Base-by-base conservation (phyloP, 2,113 vertebrate species). In the Perognathus longimembris region DNA sequence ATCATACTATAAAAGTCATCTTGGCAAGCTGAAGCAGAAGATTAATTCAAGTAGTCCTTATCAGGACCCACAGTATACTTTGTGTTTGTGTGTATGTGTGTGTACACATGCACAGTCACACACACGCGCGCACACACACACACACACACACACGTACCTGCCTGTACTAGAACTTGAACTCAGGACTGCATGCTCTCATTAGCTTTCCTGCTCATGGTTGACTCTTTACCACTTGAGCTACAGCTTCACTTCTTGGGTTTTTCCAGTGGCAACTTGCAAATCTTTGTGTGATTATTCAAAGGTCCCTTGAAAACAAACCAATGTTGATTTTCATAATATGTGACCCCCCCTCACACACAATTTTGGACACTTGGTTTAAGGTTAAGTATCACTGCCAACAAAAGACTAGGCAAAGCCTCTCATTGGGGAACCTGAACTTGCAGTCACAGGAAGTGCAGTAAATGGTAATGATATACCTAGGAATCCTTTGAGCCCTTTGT, bases 261-360 rank as follows among this genome's bases (percentile, higher is more conserved):
- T 79, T 75, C 22, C 6, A 20, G 17, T 30, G 9, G 76, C 90
- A 77, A 26, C 4, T 67, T 83, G 8, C n/a, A 30, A 54, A 79
- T 36, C 42, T 73, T 45, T 57, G n/a, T 57, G 54, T 88, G n/a
- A 80, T 8, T 92, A 69, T 75, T 71, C 71, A 40, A 80, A 84
- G 9, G 2, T 6, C 5, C 32, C 78, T 85, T 85, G 32, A 91
- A 95, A 92, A 63, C 32, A 76, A 14, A 36, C 12, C n/a, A 82
- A 10, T 69, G 4, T 84, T 92, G 67, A 76, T 69, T 93, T 50
- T 87, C 32, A 80, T 86, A 79, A 73, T 32, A 40, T 80, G n/a
- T 91, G 38, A 32, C 54, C 45, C 63, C 42, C 45, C 45, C n/a
- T n/a, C n/a, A n/a, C n/a, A n/a, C n/a, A n/a, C 3, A 20, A 38